Evolutionary conservation across 1,140 invertebrate genomes (phyloP), one percentile per base, ranked within the genome.

Genomic region (Scaptomyza graminum): DNA sequence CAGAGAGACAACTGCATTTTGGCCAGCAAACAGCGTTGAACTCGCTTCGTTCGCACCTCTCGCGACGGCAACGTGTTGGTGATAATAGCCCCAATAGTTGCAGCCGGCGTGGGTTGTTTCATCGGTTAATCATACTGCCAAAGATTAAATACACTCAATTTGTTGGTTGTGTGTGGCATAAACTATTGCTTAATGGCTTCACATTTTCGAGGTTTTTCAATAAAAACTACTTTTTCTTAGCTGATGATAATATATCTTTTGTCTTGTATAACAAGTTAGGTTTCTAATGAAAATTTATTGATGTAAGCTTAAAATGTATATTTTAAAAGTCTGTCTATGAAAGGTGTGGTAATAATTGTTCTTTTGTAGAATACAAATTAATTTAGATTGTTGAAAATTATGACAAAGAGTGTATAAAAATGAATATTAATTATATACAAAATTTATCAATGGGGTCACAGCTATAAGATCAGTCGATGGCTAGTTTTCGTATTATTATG

Each of bases 21-120:
- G 71, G 71, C 66, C 71, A 69, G 61, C 71, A 74, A 34, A 73
- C 66, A 71, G 66, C 67, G 49, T 71, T 76, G 74, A 69, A 76
- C 75, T 66, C 67, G 72, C 51, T 60, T 62, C 74, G 67, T 87
- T 87, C 75, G 75, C 82, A 87, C 83, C 82, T 84, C 76, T 70
- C 51, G 50, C 56, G 47, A 50, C 64, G 57, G 64, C 65, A n/a
- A 16, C 55, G 55, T 18, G 55, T 57, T 46, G 55, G 55, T 57
- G 83, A 79, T 87, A 88, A 87, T 82, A 69, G 67, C 41, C 60
- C 9, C 9, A 41, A 41, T n/a, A 15, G 22, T 28, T 31, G 15
- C 25, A 57, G 54, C 54, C 41, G 65, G 79, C 82, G 82, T 87
- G 82, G 82, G 83, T 82, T 76, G 82, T 49, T 79, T 64, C 75